Percentiles rank a stretch among this genome's conserved stretches.
These are phyloP conservation scores for Adelosebastes latens DNA, from an alignment of 2,797 vertebrate genomes.

Conservation along the genomic window DNA sequence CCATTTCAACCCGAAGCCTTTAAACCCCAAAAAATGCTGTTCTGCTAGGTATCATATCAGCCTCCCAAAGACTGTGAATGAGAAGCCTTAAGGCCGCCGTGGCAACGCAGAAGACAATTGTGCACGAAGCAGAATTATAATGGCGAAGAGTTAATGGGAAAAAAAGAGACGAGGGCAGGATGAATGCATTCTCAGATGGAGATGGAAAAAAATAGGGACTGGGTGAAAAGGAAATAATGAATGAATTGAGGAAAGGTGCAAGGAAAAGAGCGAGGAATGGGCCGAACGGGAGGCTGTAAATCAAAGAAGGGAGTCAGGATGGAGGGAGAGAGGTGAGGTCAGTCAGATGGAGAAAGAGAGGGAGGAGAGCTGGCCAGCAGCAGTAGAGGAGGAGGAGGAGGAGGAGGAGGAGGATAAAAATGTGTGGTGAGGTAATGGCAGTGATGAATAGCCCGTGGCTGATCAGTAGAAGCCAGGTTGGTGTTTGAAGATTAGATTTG, in stretches of 20 bases:
- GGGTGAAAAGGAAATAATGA: conserved; percentile 65
- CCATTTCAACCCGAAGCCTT: conserved; percentile 17
- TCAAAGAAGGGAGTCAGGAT: conserved; percentile 71
- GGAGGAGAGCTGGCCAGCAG: conserved; percentile 74
- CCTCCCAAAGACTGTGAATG: conserved; percentile 32
- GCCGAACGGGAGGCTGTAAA: conserved; percentile 73
- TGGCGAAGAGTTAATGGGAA: conserved; percentile 61
- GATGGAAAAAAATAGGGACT: conserved; percentile 45
- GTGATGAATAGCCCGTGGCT: conserved; percentile 85
- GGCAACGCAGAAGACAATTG: conserved; percentile 42
- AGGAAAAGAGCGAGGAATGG: conserved; percentile 57
- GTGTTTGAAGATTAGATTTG: conserved; percentile 88
- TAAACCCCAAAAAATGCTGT: neutral
- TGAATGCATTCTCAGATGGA: conserved; percentile 54
- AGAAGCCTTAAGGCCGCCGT: conserved; percentile 35
- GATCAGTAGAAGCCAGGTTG: conserved; percentile 84
- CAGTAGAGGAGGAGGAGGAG: conserved; percentile 47
- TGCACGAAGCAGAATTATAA: conserved; percentile 63
- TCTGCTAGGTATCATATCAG: conserved; percentile 16
- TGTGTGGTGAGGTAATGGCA: conserved; percentile 85
- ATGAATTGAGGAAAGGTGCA: conserved; percentile 67
- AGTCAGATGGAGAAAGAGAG: conserved; percentile 69
- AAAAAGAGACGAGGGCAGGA: conserved; percentile 44
- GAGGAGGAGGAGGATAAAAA: conserved; percentile 77
- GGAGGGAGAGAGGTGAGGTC: conserved; percentile 77